These are phyloP conservation scores for Anoplius nigerrimus DNA, from an alignment of 2,888 invertebrate genomes.

Conservation along the genomic window DNA sequence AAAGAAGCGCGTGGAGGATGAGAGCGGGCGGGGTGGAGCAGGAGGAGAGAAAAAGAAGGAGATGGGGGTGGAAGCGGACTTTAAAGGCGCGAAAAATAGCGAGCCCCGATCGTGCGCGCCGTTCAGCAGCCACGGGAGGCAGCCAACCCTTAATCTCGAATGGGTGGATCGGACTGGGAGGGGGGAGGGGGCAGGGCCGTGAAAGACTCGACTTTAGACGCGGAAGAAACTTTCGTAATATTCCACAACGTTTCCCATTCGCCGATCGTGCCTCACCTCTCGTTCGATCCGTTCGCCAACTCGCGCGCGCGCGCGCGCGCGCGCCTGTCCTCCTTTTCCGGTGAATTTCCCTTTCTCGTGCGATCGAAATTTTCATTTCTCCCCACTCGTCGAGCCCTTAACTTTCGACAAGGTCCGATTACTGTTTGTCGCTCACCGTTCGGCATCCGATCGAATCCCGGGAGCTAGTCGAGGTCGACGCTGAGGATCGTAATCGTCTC, in stretches of 20 bases:
- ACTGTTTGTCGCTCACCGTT: too few species aligned
- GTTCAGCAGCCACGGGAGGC: too few species aligned
- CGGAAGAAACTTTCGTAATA: constrained; percentile 52
- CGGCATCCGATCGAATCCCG: too few species aligned
- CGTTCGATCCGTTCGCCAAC: constrained; percentile 2
- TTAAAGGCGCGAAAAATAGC: constrained; percentile 46
- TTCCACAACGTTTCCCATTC: constrained; percentile 31
- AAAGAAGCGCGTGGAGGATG: constrained; percentile 5
- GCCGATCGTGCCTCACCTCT: constrained; percentile 17
- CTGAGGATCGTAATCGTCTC: too few species aligned
- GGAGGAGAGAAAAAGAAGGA: constrained; percentile 1
- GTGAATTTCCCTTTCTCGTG: neutral
- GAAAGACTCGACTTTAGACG: constrained; percentile 32
- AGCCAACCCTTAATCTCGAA: constrained; percentile 31
- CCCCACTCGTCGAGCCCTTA: constrained; percentile 18
- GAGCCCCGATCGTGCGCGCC: constrained; percentile 33
- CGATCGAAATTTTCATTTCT: constrained; percentile 47
- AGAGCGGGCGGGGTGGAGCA: neutral
- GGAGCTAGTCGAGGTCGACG: too few species aligned
- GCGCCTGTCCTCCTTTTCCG: neutral
- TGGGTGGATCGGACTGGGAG: neutral
- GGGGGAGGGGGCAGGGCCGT: neutral
- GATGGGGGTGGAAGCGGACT: constrained; percentile 8
- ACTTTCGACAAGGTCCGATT: constrained; percentile 23
- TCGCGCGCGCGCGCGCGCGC: neutral